These are phyloP conservation scores for Xiphorhynchus elegans DNA, from an alignment of 2,113 vertebrate genomes.

Conservation along the genomic window DNA sequence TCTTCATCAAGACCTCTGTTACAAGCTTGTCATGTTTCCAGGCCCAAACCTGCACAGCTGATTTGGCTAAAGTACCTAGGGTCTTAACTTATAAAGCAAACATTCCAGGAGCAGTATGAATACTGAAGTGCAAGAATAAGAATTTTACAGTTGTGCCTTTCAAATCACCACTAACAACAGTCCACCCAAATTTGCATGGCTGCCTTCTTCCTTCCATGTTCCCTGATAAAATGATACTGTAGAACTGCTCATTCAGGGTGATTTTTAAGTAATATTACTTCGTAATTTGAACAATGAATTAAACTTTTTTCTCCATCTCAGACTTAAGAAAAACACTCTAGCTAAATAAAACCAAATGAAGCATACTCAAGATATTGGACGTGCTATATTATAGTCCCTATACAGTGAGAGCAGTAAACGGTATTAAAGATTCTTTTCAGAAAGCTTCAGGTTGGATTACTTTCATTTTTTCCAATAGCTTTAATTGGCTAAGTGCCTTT, in stretches of 20 bases:
- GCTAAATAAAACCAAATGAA: background rate
- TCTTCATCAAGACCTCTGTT: background rate
- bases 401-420: background rate
- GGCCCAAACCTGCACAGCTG: background rate
- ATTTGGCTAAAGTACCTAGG: background rate
- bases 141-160: background rate
- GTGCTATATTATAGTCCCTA: background rate
- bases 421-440: conserved; percentile 45
- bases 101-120: background rate
- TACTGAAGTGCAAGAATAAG: background rate
- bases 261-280: background rate
- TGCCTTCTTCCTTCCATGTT: background rate
- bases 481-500: conserved; percentile 69
- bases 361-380: background rate
- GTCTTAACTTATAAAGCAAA: background rate
- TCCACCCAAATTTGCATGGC: background rate
- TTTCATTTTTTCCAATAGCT: conserved; percentile 53
- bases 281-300: background rate
- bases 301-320: background rate
- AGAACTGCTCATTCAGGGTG: background rate
- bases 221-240: background rate
- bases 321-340: background rate
- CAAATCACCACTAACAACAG: background rate
- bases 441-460: conserved; percentile 39
- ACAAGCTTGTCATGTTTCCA: background rate